These are phyloP conservation scores for Cryptocheilus praepositus DNA, from an alignment of 2,888 invertebrate genomes.

Conservation along the genomic window DNA sequence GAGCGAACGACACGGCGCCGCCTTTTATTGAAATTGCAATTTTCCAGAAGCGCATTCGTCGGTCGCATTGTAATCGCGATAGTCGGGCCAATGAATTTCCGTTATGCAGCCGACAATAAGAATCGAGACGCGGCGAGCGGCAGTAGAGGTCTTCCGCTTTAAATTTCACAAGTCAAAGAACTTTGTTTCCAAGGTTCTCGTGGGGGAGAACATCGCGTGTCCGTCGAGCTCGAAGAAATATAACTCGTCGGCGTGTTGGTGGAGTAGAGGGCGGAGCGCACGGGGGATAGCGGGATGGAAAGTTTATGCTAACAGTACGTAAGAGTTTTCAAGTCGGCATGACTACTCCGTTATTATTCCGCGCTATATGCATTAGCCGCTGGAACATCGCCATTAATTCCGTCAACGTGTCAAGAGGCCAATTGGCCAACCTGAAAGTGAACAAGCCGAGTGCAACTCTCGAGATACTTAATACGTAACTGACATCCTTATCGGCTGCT, in stretches of 20 bases:
- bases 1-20: too few relatives aligned
- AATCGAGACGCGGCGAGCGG: slow-evolving; percentile 2
- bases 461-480: neutral
- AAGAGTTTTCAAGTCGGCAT: slow-evolving; percentile 47
- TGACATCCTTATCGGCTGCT: neutral
- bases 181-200: slow-evolving; percentile 41
- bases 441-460: neutral
- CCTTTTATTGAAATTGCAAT: too few relatives aligned
- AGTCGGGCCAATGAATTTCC: too few relatives aligned
- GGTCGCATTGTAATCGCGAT: too few relatives aligned
- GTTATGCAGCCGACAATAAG: too few relatives aligned
- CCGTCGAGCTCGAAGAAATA: slow-evolving; percentile 51
- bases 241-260: slow-evolving; percentile 28
- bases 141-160: slow-evolving; percentile 25
- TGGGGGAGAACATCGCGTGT: slow-evolving; percentile 44
- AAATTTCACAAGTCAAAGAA: slow-evolving; percentile 37
- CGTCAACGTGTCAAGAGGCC: slow-evolving; percentile 18
- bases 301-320: slow-evolving; percentile 41
- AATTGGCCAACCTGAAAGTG: neutral
- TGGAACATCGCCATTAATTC: slow-evolving; percentile 45
- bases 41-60: too few relatives aligned
- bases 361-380: slow-evolving; percentile 3
- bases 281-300: slow-evolving; percentile 15
- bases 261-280: neutral
- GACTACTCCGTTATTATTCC: slow-evolving; percentile 34